Base-by-base conservation (phyloP, 2,113 vertebrate species). In the Lanius ludovicianus region DNA sequence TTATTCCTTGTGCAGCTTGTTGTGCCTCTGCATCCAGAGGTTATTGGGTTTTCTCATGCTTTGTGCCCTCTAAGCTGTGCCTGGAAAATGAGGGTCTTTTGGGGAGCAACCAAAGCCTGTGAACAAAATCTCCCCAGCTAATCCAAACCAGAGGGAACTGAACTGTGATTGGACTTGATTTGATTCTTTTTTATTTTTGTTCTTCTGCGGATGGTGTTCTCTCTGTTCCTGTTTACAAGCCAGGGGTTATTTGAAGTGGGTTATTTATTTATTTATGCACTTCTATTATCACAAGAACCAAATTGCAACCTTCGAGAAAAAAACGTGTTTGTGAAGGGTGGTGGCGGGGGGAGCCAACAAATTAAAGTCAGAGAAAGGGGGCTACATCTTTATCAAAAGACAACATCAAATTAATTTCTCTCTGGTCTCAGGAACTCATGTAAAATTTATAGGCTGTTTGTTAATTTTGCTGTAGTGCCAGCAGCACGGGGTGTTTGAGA, bases 321-420 rank as follows among this genome's bases (percentile, higher is more conserved):
- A 44, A 86, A 55, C 0, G 9, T 68, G 83, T 86, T 88, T 81
- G 76, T 60, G 59, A 87, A 76, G 73, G 67, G 53, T 7, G 60
- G 44, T 1, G 68, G 73, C 0, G 9, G 59, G 50, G 49, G 53
- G 20, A 56, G 67, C 22, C 57, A 80, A 93, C 85, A 86, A 90
- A 93, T 80, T 80, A 78, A 92, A 96, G 88, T n/a, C 88, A 68
- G 87, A 67, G 87, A 55, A 84, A 91, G 94, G 97, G 95, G 95
- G 94, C 76, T 97, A 97, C 96, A 94, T 97, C 96, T 98, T 97
- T 98, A 97, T 98, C 92, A 97, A 97, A 98, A 98, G 96, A 97
- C 96, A 97, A 97, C 96, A 97, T 96, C 97, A 97, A 96, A 97
- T 98, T 98, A 98, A 98, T 98, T 98, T 98, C 95, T 98, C 87